Conservation (phyloP, 2,113 vertebrate species). For the Hippotragus niger region DNA sequence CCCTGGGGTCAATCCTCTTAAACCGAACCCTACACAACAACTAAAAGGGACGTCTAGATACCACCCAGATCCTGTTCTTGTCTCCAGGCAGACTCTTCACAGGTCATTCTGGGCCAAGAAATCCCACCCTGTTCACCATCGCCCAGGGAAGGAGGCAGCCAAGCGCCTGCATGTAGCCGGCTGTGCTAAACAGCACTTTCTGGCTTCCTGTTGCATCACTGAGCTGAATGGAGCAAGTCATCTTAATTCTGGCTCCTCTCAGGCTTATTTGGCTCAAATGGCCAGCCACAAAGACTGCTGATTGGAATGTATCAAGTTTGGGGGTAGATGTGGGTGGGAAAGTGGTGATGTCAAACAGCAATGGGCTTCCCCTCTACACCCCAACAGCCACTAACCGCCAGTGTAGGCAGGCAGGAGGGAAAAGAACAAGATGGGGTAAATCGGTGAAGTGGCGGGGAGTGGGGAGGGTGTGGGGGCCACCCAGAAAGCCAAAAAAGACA, state of each 20-base stretch:
- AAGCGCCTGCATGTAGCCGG: background rate
- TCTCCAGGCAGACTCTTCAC: background rate
- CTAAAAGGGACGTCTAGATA: background rate
- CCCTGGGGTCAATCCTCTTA: constrained; percentile 10
- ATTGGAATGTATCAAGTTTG: background rate
- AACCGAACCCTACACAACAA: background rate
- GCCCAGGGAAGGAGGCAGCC: background rate
- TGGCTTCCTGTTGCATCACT: background rate
- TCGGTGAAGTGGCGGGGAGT: background rate
- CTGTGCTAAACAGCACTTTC: background rate
- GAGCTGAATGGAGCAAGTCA: background rate
- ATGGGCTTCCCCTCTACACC: background rate
- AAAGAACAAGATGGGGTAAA: background rate
- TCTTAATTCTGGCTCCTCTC: background rate
- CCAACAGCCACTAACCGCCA: background rate
- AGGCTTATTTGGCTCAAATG: background rate
- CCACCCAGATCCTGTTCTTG: too few relatives aligned
- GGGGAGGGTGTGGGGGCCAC: background rate
- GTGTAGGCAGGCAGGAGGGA: background rate
- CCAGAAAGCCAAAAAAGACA: background rate
- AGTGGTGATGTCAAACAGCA: background rate
- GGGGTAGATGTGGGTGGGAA: rapidly evolving
- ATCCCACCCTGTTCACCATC: background rate
- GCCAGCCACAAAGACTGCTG: background rate
- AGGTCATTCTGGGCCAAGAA: background rate